Conservation (phyloP, 2,113 vertebrate species). For the Anhinga anhinga region DNA sequence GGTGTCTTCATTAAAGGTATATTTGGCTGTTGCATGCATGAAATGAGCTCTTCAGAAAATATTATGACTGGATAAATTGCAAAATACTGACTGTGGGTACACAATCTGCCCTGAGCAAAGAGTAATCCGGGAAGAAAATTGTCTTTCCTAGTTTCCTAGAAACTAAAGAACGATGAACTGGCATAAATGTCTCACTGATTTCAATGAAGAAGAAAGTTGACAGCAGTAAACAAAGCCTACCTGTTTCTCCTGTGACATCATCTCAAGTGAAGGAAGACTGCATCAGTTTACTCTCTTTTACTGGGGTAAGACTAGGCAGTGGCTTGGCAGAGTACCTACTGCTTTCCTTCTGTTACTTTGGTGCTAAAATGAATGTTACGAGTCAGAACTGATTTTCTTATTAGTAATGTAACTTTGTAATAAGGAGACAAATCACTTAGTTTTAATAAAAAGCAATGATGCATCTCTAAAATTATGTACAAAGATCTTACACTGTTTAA, state of each 20-base stretch:
- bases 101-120: not conserved
- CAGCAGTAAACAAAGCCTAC: not conserved
- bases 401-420: not conserved
- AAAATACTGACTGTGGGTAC: not conserved
- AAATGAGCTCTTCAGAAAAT: not conserved
- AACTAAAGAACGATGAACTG: not conserved
- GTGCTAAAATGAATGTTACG: not conserved
- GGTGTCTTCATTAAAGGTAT: not conserved
- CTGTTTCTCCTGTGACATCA: not conserved
- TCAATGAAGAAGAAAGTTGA: not conserved
- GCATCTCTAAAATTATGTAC: not conserved
- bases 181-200: not conserved
- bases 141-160: not conserved
- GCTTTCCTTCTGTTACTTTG: not conserved
- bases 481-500: not conserved
- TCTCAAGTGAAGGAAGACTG: not conserved
- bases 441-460: not conserved
- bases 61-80: not conserved
- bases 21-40: not conserved
- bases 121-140: not conserved
- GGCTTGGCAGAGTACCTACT: not conserved
- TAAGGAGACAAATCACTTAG: not conserved
- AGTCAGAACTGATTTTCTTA: not conserved
- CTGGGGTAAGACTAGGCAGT: not conserved
- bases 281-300: not conserved